These are phyloP conservation scores for Emydocephalus ijimae DNA, from an alignment of 2,113 vertebrate species.

Conservation along the genomic window DNA sequence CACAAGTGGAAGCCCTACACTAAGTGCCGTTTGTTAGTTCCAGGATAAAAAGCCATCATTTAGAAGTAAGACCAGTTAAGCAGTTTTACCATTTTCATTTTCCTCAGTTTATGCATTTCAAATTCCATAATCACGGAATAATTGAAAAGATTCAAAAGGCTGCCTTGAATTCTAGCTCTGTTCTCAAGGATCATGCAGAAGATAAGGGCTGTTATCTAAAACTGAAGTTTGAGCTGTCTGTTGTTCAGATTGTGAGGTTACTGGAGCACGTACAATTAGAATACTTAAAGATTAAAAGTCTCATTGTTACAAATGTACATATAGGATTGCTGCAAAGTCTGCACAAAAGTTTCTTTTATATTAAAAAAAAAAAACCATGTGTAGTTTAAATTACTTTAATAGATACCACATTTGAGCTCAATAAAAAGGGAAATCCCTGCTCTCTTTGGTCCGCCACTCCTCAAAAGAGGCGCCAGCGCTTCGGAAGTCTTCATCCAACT, in stretches of 20 bases:
- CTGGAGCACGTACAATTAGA: background rate
- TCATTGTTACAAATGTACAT: constrained; percentile 40
- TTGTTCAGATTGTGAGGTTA: background rate
- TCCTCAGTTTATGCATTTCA: background rate
- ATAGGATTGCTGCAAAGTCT: constrained; percentile 36
- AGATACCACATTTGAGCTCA: constrained; percentile 65
- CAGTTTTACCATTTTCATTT: background rate
- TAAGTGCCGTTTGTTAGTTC: background rate
- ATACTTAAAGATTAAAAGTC: constrained; percentile 34
- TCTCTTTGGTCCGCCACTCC: constrained; percentile 51
- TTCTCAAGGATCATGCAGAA: background rate
- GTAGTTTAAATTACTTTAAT: constrained; percentile 61
- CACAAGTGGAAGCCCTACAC: background rate
- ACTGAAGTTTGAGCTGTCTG: background rate
- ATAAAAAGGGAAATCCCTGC: constrained; percentile 48
- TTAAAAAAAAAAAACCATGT: constrained; percentile 20
- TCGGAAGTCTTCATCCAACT: constrained; percentile 66
- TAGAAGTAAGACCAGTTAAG: background rate
- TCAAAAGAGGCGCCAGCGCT: constrained; percentile 62
- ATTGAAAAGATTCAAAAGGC: background rate
- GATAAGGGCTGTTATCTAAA: background rate
- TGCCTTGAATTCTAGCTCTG: background rate
- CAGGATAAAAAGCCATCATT: background rate
- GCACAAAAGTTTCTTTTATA: constrained; percentile 30
- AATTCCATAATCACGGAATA: background rate